Evolutionary conservation across 64 coral and sea anemone species (phyloP).

Genomic region (Acropora yongei): DNA sequence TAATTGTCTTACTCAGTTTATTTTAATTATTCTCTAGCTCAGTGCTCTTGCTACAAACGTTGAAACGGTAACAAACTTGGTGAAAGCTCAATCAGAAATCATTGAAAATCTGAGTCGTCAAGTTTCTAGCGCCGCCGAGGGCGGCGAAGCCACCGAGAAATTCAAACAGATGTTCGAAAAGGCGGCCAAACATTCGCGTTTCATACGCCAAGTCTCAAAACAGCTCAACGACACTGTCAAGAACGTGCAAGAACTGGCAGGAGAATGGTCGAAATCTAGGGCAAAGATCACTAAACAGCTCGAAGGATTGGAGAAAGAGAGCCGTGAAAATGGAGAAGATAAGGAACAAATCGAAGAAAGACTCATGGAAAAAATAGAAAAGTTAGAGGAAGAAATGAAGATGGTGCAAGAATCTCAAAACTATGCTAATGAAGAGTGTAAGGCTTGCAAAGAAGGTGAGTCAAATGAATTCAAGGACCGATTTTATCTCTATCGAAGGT

Average conservation of each 20-base stretch:
- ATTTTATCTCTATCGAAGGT: not conserved
- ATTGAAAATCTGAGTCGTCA: constrained; percentile 58
- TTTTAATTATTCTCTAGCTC: not conserved
- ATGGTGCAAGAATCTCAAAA: not conserved
- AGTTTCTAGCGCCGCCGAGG: constrained; percentile 8
- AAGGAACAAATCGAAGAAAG: not conserved
- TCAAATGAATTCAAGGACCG: not conserved
- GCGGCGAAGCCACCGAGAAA: not conserved
- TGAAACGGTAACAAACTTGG: constrained; percentile 44
- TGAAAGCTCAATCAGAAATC: constrained; percentile 47
- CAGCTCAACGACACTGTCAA: constrained; percentile 18
- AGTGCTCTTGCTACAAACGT: constrained; percentile 44
- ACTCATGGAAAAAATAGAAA: not conserved
- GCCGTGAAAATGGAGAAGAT: not conserved
- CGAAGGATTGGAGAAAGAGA: constrained; percentile 10
- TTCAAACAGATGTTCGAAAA: constrained; percentile 27
- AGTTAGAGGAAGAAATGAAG: constrained; percentile 1
- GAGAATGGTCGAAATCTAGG: constrained; percentile 25
- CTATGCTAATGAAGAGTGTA: not conserved
- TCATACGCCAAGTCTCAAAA: not conserved
- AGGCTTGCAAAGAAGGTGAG: constrained; percentile 10
- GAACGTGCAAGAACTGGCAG: constrained; percentile 20
- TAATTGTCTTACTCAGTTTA: not conserved
- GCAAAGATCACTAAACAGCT: not conserved
- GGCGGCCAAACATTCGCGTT: not conserved